These are phyloP conservation scores for Drosophila incognita DNA, from an alignment of 2,888 invertebrate genomes.

Conservation along the genomic window DNA sequence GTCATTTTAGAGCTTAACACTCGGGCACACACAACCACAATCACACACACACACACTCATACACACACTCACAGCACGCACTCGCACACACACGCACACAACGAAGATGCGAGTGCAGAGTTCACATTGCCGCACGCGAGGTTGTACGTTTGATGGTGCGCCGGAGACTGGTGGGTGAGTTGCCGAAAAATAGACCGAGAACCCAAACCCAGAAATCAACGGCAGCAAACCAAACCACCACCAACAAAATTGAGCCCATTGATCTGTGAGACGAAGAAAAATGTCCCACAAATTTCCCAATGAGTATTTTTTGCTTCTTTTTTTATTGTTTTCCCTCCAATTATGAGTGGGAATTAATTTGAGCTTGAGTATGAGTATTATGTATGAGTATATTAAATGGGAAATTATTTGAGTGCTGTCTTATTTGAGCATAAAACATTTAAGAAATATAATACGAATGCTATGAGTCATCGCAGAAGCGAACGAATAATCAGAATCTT, in stretches of 20 bases:
- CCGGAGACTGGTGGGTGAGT: constrained; percentile 83
- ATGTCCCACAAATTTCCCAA: constrained; percentile 47
- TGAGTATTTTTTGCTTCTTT: constrained; percentile 23
- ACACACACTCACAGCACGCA: constrained; percentile 7
- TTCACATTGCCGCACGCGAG: constrained; percentile 71
- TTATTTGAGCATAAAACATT: constrained; percentile 35
- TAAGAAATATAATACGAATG: background rate
- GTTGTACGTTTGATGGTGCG: constrained; percentile 77
- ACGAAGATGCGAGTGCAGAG: constrained; percentile 11
- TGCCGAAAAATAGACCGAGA: constrained; percentile 74
- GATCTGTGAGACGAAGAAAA: constrained; percentile 45
- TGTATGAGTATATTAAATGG: background rate
- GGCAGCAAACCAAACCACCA: constrained; percentile 29
- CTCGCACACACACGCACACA: constrained; percentile 12
- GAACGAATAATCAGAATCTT: constrained; percentile 28
- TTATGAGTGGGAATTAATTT: constrained; percentile 9
- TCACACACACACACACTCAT: constrained; percentile 1
- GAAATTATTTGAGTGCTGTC: constrained; percentile 35
- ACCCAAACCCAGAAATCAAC: constrained; percentile 55
- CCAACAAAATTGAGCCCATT: constrained; percentile 40
- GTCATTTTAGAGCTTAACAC: constrained; percentile 58
- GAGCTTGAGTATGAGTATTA: background rate
- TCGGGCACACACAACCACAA: constrained; percentile 3
- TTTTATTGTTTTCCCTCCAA: background rate
- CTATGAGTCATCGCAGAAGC: constrained; percentile 36